These are phyloP conservation scores for Tachysurus vachellii DNA, from an alignment of 2,113 vertebrate species.

Conservation along the genomic window DNA sequence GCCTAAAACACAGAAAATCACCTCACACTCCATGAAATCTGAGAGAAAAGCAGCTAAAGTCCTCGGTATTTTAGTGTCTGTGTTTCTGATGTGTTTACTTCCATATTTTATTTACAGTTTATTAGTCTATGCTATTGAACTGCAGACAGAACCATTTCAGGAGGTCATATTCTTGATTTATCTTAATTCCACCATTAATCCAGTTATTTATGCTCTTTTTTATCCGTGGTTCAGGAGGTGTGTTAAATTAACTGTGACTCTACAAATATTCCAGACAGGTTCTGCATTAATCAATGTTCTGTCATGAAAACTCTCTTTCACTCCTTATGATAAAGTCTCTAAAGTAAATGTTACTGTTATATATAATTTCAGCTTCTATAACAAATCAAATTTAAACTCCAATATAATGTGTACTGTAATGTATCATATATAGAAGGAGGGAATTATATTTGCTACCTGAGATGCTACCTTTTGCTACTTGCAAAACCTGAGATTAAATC, in stretches of 20 bases:
- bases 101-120: not conserved
- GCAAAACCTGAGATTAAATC: no score
- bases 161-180: no score
- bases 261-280: not conserved
- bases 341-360: not conserved
- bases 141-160: not conserved
- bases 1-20: not conserved
- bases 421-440: no score
- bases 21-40: not conserved
- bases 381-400: not conserved
- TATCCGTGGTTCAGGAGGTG: no score
- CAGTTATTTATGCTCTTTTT: no score
- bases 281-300: constrained; percentile 37
- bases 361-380: not conserved
- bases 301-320: not conserved
- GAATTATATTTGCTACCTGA: no score
- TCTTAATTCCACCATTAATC: not conserved
- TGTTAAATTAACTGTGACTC: no score
- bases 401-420: not conserved
- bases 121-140: not conserved
- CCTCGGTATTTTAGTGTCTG: not conserved
- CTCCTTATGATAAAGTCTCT: not conserved
- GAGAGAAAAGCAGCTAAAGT: constrained; percentile 5
- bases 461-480: no score
- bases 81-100: not conserved